These are phyloP conservation scores for Drosophila quadrilineata DNA, from an alignment of 1,140 invertebrate species.

Conservation along the genomic window DNA sequence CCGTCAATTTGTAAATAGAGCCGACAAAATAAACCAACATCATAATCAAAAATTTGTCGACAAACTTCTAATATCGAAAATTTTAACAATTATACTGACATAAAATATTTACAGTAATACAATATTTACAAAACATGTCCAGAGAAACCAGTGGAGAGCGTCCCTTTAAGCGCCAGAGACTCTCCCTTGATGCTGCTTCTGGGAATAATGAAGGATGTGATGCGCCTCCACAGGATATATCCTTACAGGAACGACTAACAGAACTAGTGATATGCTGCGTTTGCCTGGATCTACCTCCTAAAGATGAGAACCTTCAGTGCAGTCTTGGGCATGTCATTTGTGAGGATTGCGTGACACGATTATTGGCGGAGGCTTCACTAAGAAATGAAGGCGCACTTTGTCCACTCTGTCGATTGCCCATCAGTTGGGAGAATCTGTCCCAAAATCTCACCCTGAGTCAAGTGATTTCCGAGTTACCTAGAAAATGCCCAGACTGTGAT, in stretches of 20 bases:
- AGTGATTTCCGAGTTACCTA: slow-evolving; percentile 19
- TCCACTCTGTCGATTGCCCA: slow-evolving; percentile 27
- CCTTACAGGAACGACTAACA: slow-evolving; percentile 20
- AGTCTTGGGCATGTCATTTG: slow-evolving; percentile 32
- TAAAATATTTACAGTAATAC: too few species aligned
- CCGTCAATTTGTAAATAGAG: too few species aligned
- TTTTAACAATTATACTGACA: too few species aligned
- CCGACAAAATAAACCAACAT: too few species aligned
- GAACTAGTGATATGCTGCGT: slow-evolving; percentile 32
- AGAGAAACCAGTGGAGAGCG: too few species aligned
- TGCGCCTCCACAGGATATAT: too few species aligned
- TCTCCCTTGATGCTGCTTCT: too few species aligned
- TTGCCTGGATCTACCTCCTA: slow-evolving; percentile 33
- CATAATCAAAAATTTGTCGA: too few species aligned
- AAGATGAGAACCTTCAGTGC: slow-evolving; percentile 36
- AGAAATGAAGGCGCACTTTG: not conserved
- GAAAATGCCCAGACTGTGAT: slow-evolving; percentile 4
- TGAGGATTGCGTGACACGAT: slow-evolving; percentile 26
- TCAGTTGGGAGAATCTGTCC: slow-evolving; percentile 16
- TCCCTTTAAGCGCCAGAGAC: too few species aligned
- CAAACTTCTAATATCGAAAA: too few species aligned
- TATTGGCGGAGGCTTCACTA: slow-evolving; percentile 18
- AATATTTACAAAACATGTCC: too few species aligned
- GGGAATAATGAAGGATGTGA: too few species aligned
- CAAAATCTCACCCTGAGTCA: slow-evolving; percentile 21